Evolutionary conservation across 2,797 vertebrate species (phyloP), one percentile per base, ranked within the genome.

Genomic region (Pipistrellus nathusii): DNA sequence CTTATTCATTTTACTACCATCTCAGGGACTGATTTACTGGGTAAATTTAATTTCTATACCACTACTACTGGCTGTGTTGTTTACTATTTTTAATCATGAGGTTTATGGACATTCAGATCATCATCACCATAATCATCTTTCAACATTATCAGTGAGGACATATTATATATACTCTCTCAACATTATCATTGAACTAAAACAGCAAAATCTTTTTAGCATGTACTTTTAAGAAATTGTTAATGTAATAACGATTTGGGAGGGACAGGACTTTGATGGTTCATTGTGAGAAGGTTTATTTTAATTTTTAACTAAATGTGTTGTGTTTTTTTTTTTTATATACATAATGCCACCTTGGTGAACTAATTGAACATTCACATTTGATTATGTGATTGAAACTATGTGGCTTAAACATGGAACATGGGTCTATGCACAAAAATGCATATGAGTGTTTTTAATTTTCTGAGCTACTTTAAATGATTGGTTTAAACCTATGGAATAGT

Each of bases 41-140:
- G 20, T 85, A 68, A 46, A 46, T 69, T 88, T 94, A 71, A 86
- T 95, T 94, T 92, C 25, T 75, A 5, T 66, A 92, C n/a, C 27
- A 55, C 15, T 93, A 25, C 10, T 76, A 35, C 5, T 76, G 46
- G 83, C 72, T 90, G 20, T 89, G 32, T 69, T 96, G 68, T 91
- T 94, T 88, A 78, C 66, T 91, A 5, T 82, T 89, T 93, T 89
- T 94, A 91, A 76, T 89, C 15, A 89, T 68, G 69, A 94, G 23
- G 92, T 89, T 81, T 86, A 91, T 94, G 80, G 88, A 91, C 64
- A 68, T 93, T 80, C 32, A 92, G 64, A 86, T 92, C 23, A 80
- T 85, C 48, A 90, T 30, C 77, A 71, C 57, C 88, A 53, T 85
- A 92, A 88, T 91, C 21, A 64, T 90, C 48, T 75, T 93, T 90